Base-by-base conservation (phyloP, 2,888 invertebrate genomes). In the Drosophila nr. perissopoda region DNA sequence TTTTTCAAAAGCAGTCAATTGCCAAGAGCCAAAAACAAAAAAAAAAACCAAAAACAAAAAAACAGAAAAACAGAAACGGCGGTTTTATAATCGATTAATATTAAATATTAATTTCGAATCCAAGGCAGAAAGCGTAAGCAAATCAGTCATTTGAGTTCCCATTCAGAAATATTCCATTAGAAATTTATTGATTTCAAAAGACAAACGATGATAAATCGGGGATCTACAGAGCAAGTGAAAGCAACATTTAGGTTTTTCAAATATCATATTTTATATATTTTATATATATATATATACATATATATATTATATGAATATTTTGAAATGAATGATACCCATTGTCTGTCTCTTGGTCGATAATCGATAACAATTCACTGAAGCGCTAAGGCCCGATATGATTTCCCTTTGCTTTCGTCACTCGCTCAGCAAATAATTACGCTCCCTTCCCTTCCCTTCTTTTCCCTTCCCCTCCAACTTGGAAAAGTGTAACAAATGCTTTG, bases 401-500 rank as follows among this genome's bases (percentile, higher is more conserved):
- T 31, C 16, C n/a, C 8, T n/a, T 25, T 13, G 25, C 58, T 49
- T 34, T 58, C 29, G 21, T 11, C 46, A 33, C 7, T 33, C 46
- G 46, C 31, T 25, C n/a, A 31, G 18, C 58, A 46, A n/a, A 46
- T 31, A 27, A n/a, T 25, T 25, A 8, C 11, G 18, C 21, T 31
- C 11, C 13, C 8, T 29, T 10, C 18, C 16, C 33, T 46, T 29
- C 4, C n/a, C 29, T 2, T 1, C n/a, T n/a, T n/a, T 7, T 31
- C 29, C 48, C 46, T 38, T 57, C 70, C 67, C 60, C 11, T 46
- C 13, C 66, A 27, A 46, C 33, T 29, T 16, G 33, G 52, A 56
- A 69, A 82, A 63, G 65, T 87, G 82, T 75, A 75, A 64, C 75
- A 81, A 82, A 81, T 73, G 63, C 29, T 64, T 51, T 42, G 52